Base-by-base conservation (phyloP, 1,140 invertebrate genomes). In the Formica exsecta region DNA sequence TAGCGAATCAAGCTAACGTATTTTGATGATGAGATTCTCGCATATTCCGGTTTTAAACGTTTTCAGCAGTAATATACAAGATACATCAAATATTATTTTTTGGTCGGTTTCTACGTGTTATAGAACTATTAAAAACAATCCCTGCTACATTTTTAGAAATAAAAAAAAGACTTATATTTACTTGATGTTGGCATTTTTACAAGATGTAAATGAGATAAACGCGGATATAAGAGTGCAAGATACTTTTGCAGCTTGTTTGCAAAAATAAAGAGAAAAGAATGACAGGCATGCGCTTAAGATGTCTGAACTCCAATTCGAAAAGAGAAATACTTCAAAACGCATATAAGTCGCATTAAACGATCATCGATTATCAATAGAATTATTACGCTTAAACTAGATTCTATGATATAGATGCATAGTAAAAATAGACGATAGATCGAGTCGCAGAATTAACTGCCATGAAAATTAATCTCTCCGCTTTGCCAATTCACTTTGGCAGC, bases 401-500 rank as follows among this genome's bases (percentile, higher is more conserved):
- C 22, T 11, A 41, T 2, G 11, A 44, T 57, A 19, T 19, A 29
- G 29, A 32, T 9, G 8, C 32, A 5, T 32, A 25, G 2, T 66
- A 51, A 79, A 71, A 79, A 64, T 76, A 62, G 29, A 29, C 16
- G 11, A 36, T 19, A 16, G 5, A 51, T 65, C n/a, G 11, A 64
- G 38, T 32, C 29, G n/a, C n/a, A 13, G 22, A 38, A 51, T 65
- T 79, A 79, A 79, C 22, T 4, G 8, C n/a, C n/a, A 32, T 79
- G 76, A 66, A 79, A 32, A 79, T 66, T 36, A 77, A 77, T 19
- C 29, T 51, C 48, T 51, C 16, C 13, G 48, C 48, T 44, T 32
- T 64, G 38, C 25, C 41, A 77, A 65, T 22, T 77, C 38, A 62
- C 22, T 76, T 62, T 74, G 71, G 36, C 38, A 61, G 54, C 51